Conservation (phyloP, 1,140 invertebrate species). For the Drosophila ohnishii region DNA sequence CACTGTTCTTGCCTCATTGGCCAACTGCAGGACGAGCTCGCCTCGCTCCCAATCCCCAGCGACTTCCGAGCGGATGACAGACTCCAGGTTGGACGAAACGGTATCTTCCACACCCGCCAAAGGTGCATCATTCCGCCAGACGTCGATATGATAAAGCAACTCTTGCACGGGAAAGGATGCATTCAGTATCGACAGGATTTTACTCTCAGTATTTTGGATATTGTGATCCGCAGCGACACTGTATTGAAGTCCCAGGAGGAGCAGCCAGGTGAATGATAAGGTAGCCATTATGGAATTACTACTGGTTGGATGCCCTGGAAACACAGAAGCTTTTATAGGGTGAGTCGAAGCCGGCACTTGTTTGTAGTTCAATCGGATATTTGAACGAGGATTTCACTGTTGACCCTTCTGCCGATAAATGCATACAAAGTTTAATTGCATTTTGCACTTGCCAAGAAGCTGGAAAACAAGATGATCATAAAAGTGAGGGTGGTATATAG, state of each 20-base stretch:
- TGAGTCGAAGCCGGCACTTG: slow-evolving; percentile 37
- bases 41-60: slow-evolving; percentile 61
- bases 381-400: slow-evolving; percentile 43
- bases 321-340: slow-evolving; percentile 30
- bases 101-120: background rate
- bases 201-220: slow-evolving; percentile 15
- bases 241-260: slow-evolving; percentile 7
- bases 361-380: slow-evolving; percentile 67
- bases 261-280: slow-evolving; percentile 7
- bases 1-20: slow-evolving; percentile 35
- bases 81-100: slow-evolving; percentile 19
- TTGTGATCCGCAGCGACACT: background rate
- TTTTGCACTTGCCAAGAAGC: slow-evolving; percentile 32
- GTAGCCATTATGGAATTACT: slow-evolving; percentile 1
- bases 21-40: slow-evolving; percentile 32
- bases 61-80: slow-evolving; percentile 61
- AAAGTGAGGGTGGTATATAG: slow-evolving; percentile 14
- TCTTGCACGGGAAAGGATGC: slow-evolving; percentile 35
- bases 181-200: slow-evolving; percentile 38
- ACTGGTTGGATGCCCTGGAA: slow-evolving; percentile 16
- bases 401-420: slow-evolving; percentile 46
- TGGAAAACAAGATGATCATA: slow-evolving; percentile 31
- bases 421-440: slow-evolving; percentile 39
- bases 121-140: slow-evolving; percentile 24
- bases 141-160: slow-evolving; percentile 53